phyloP scores from a whole-genome alignment of 2,797 vertebrate species.

The Tenualosa ilisha region DNA sequence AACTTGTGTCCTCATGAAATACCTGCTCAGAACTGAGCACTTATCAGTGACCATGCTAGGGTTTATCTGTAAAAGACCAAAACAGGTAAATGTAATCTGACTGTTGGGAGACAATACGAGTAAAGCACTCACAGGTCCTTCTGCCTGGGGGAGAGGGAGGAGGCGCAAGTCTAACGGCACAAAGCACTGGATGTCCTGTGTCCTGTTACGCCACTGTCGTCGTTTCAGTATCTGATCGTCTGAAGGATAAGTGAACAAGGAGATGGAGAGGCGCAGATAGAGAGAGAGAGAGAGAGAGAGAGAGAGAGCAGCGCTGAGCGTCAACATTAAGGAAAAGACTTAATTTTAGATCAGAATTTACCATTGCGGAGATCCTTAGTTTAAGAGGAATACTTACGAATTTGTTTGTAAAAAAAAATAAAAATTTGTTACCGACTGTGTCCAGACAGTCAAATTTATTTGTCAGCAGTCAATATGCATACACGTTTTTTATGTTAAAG shows the following conservation, averaged over 20 bases:
- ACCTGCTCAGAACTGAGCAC: neutral
- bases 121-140: neutral
- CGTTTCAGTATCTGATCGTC: conserved; percentile 7
- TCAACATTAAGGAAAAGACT: no score
- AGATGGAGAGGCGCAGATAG: neutral
- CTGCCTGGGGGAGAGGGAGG: neutral
- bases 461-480: no score
- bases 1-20: neutral
- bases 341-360: no score
- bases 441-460: no score
- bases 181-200: neutral
- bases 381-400: no score
- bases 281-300: no score
- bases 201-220: neutral
- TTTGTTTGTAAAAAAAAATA: no score
- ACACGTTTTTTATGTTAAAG: no score
- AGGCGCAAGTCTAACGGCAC: no score
- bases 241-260: neutral
- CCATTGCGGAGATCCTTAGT: no score
- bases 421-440: no score
- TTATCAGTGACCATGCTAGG: conserved; percentile 17
- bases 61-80: conserved; percentile 65
- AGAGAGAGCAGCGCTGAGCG: no score
- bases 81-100: neutral
- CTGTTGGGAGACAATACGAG: neutral